phyloP scores from a whole-genome alignment of 2,888 invertebrate species.

The Callyntrura sp. region DNA sequence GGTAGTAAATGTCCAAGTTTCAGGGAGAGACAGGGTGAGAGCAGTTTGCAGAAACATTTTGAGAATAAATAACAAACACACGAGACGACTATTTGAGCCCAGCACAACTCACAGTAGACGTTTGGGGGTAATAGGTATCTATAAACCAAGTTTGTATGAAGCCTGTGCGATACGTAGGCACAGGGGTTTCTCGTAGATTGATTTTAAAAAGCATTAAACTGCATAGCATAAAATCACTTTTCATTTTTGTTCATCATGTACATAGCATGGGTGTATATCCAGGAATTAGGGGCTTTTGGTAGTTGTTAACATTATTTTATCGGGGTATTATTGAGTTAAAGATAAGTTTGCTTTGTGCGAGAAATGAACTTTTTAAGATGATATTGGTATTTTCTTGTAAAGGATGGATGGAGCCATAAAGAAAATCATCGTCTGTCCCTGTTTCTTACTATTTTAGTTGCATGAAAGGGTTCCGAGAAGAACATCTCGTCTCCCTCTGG shows the following conservation, averaged over 20 bases:
- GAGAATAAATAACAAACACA: too few relatives aligned
- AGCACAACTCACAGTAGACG: too few relatives aligned
- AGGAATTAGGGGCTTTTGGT: background rate
- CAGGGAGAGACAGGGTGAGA: conserved; percentile 3
- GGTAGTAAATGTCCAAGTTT: conserved; percentile 51
- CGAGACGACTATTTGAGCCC: too few relatives aligned
- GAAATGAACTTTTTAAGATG: conserved; percentile 29
- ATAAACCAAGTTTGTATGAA: too few relatives aligned
- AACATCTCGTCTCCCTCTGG: background rate
- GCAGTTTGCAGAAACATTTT: too few relatives aligned
- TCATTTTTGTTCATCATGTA: background rate
- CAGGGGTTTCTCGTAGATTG: background rate
- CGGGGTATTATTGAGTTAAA: background rate
- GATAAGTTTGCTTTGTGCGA: conserved; percentile 29
- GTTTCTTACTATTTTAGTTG: background rate
- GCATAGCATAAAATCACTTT: background rate
- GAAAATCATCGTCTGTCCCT: conserved; percentile 38
- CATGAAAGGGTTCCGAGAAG: conserved; percentile 23
- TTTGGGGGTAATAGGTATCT: too few relatives aligned
- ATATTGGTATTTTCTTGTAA: conserved; percentile 33
- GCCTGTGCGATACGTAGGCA: background rate
- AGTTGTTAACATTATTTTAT: background rate
- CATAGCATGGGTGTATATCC: background rate
- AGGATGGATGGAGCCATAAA: conserved; percentile 38
- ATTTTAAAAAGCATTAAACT: background rate